phyloP scores from a whole-genome alignment of 2,113 vertebrate species.

The Poicephalus gulielmi region DNA sequence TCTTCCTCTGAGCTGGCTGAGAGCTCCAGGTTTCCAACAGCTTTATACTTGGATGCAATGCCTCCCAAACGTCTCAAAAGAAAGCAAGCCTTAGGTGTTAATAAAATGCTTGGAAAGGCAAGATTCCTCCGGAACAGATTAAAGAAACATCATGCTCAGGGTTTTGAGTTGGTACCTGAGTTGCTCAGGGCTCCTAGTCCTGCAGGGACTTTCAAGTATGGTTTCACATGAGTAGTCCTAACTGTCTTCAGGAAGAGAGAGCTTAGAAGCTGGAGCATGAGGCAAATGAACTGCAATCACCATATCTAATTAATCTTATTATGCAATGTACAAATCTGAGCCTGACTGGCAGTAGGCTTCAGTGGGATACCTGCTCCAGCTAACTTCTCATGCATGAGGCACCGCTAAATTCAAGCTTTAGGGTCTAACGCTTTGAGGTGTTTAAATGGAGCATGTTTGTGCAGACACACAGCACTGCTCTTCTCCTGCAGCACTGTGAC shows the following conservation, averaged over 20 bases:
- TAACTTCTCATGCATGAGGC: neutral
- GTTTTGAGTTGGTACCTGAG: neutral
- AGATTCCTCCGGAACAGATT: neutral
- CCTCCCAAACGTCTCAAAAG: neutral
- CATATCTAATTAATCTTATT: neutral
- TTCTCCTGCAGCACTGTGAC: neutral
- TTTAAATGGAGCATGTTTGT: rapidly evolving
- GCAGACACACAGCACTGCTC: neutral
- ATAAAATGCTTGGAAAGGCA: neutral
- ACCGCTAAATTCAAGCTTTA: neutral
- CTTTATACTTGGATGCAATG: neutral
- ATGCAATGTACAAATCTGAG: neutral
- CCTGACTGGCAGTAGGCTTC: neutral
- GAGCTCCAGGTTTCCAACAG: neutral
- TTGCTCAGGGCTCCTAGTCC: neutral
- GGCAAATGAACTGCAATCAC: neutral
- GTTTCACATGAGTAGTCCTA: neutral
- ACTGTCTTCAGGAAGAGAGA: neutral
- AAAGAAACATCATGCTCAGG: neutral
- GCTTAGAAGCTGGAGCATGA: neutral
- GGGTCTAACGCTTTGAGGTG: neutral
- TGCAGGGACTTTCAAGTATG: neutral
- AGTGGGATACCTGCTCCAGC: neutral
- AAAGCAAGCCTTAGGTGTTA: neutral
- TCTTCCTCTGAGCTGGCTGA: neutral